Percentiles rank a stretch among this genome's conserved stretches.
phyloP scores from a whole-genome alignment of 1,140 invertebrate genomes.

The Helicoverpa zea region DNA sequence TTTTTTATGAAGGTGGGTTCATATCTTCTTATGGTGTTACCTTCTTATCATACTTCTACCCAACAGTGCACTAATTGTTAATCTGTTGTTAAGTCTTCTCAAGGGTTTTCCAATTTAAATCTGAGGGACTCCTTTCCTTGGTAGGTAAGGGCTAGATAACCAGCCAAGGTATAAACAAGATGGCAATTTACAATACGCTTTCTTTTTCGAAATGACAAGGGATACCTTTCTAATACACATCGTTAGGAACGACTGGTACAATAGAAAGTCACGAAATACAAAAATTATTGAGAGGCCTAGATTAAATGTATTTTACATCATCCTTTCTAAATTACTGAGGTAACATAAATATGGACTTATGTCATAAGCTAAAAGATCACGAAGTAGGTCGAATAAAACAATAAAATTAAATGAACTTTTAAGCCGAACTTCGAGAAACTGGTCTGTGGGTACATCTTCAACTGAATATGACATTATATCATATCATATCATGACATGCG shows the following conservation, averaged over 20 bases:
- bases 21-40: slow-evolving; percentile 18
- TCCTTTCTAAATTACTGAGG: not conserved
- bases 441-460: not conserved
- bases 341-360: not conserved
- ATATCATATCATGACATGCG: not conserved
- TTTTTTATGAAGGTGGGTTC: slow-evolving; percentile 54
- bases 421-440: not conserved
- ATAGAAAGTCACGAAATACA: slow-evolving; percentile 16
- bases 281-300: not conserved
- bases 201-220: slow-evolving; percentile 2
- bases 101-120: not conserved
- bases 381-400: not conserved
- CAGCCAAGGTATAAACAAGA: no score
- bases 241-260: not conserved
- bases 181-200: not conserved
- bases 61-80: slow-evolving; percentile 10
- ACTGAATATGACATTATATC: slow-evolving; percentile 1
- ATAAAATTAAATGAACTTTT: not conserved
- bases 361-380: not conserved
- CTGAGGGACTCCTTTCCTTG: no score
- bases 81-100: slow-evolving; percentile 24
- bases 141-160: no score
- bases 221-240: slow-evolving; percentile 14
- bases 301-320: not conserved
- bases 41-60: no score